These are phyloP conservation scores for Eulemur rufifrons DNA, from an alignment of 2,113 vertebrate species.

Conservation along the genomic window DNA sequence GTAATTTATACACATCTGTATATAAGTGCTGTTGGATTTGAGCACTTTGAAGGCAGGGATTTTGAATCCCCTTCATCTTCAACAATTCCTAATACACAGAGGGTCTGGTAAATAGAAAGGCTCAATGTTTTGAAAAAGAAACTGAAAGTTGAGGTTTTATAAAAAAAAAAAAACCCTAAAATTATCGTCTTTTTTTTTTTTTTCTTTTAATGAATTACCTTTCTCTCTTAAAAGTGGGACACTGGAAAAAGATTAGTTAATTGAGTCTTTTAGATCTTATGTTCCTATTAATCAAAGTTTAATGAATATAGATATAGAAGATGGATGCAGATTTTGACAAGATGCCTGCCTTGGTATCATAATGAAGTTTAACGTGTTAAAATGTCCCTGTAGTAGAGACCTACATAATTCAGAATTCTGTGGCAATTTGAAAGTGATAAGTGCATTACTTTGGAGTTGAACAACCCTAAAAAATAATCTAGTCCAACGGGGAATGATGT, in stretches of 20 bases:
- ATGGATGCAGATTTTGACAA: conserved; percentile 45
- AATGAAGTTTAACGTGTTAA: conserved; percentile 50
- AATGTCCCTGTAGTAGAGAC: conserved; percentile 14
- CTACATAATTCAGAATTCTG: conserved; percentile 21
- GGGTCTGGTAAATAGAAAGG: not conserved
- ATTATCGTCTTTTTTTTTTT: not conserved
- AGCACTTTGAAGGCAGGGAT: not conserved
- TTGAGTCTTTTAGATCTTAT: conserved; percentile 18
- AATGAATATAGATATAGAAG: conserved; percentile 52
- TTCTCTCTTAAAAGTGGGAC: conserved; percentile 54
- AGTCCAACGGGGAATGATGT: not conserved
- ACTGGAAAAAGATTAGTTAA: conserved; percentile 39
- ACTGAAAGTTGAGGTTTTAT: conserved; percentile 4
- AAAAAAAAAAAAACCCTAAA: not conserved
- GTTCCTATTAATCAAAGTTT: conserved; percentile 64
- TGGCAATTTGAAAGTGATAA: not conserved
- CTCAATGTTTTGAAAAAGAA: not conserved
- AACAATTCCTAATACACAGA: not conserved
- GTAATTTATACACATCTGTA: not conserved
- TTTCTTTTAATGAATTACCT: conserved; percentile 2
- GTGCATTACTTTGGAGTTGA: not conserved
- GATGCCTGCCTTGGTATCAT: conserved; percentile 16
- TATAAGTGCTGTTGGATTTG: not conserved
- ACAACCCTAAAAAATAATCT: not conserved
- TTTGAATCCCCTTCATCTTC: not conserved